Evolutionary conservation across 2,888 invertebrate species (phyloP).

Genomic region (Halictus quadricinctus): DNA sequence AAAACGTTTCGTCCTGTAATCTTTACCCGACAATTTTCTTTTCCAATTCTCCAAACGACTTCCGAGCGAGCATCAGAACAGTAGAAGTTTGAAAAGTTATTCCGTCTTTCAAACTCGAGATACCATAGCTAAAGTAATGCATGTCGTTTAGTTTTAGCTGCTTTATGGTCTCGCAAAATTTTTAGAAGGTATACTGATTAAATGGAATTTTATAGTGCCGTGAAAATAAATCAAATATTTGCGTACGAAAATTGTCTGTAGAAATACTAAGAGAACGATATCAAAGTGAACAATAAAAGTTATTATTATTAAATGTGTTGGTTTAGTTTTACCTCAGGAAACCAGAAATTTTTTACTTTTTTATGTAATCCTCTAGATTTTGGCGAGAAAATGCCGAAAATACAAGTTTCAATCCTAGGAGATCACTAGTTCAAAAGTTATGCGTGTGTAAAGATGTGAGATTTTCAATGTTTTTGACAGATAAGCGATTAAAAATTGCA

Average conservation of each 20-base stretch:
- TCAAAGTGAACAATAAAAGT: neutral
- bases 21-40: neutral
- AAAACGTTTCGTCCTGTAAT: neutral
- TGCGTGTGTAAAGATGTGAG: no score
- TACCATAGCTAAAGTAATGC: neutral
- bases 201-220: neutral
- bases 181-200: neutral
- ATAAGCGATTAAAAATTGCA: no score
- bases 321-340: no score
- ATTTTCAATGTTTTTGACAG: no score
- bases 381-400: no score
- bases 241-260: neutral
- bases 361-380: no score
- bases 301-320: neutral
- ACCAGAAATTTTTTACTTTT: no score
- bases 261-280: neutral
- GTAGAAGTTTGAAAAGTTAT: slow-evolving; percentile 1
- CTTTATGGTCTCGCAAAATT: neutral
- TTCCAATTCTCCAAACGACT: slow-evolving; percentile 10
- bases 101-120: slow-evolving; percentile 1
- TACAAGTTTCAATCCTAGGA: no score
- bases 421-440: no score
- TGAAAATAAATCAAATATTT: neutral
- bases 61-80: neutral
- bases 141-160: slow-evolving; percentile 2